Percentiles rank a stretch among this genome's conserved stretches.
Conservation (phyloP, 2,888 invertebrate species). For the Agonum fuliginosum region DNA sequence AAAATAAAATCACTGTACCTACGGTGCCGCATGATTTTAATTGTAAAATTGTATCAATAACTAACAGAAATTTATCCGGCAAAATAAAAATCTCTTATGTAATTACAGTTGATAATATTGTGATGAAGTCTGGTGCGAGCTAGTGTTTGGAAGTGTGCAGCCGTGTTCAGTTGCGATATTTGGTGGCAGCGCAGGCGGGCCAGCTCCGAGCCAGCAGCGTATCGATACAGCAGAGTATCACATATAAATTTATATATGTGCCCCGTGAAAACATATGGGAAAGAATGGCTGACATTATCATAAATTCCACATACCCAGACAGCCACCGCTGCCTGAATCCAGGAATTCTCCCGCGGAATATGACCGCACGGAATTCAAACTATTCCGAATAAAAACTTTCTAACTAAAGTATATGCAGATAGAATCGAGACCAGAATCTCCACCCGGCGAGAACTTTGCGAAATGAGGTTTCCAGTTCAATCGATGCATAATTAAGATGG, state of each 20-base stretch:
- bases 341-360: conserved; percentile 45
- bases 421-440: conserved; percentile 40
- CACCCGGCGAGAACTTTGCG: conserved; percentile 2
- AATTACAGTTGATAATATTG: too few relatives aligned
- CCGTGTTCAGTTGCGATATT: not conserved
- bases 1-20: too few relatives aligned
- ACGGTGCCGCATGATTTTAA: too few relatives aligned
- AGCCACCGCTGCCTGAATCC: conserved; percentile 27
- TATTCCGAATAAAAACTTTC: conserved; percentile 52
- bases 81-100: too few relatives aligned
- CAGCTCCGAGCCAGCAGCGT: too few relatives aligned
- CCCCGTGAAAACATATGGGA: conserved; percentile 58
- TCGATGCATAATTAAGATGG: conserved; percentile 35
- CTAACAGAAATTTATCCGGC: too few relatives aligned
- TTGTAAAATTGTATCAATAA: too few relatives aligned
- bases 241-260: conserved; percentile 58
- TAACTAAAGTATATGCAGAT: conserved; percentile 52
- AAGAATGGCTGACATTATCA: conserved; percentile 59
- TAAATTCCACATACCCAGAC: conserved; percentile 58
- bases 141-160: not conserved
- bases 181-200: conserved; percentile 2
- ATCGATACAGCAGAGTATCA: conserved; percentile 56
- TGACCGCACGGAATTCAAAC: conserved; percentile 57
- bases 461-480: conserved; percentile 43
- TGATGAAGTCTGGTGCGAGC: too few relatives aligned